These are phyloP conservation scores for Hiodon tergisus DNA, from an alignment of 2,113 vertebrate genomes.

Conservation along the genomic window DNA sequence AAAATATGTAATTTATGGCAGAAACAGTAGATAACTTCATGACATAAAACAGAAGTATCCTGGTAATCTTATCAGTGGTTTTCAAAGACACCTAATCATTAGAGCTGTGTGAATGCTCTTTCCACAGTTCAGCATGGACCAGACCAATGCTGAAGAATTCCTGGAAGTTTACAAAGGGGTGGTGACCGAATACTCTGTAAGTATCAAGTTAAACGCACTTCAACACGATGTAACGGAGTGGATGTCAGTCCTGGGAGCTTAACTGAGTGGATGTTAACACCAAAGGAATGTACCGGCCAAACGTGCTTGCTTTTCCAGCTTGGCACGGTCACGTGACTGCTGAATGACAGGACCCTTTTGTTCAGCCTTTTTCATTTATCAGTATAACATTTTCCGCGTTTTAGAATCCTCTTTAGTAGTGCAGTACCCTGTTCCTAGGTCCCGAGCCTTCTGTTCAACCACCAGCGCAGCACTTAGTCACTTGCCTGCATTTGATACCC, in stretches of 20 bases:
- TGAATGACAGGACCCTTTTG: too few species aligned
- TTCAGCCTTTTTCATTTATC: too few species aligned
- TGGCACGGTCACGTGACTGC: not conserved
- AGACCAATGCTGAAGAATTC: conserved; percentile 84
- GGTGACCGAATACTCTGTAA: conserved; percentile 80
- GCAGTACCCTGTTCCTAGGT: too few species aligned
- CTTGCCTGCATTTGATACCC: too few species aligned
- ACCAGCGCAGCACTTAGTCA: too few species aligned
- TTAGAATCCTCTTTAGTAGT: too few species aligned
- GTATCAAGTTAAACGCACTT: conserved; percentile 40
- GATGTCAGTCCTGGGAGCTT: not conserved
- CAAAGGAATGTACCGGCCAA: too few species aligned
- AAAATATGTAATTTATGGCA: not conserved
- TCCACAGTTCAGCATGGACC: conserved; percentile 81
- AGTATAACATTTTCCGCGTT: too few species aligned
- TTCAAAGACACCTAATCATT: not conserved
- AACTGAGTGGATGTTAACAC: too few species aligned
- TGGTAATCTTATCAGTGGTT: not conserved
- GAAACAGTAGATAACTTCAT: not conserved
- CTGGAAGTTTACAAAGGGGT: conserved; percentile 71
- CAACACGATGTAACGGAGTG: not conserved
- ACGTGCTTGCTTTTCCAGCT: too few species aligned
- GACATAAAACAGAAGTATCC: not conserved
- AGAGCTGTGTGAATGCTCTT: not conserved
- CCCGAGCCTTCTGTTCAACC: too few species aligned